A percentile compares a stretch with the other conserved stretches of the same genome.
Evolutionary conservation across 2,888 invertebrate species (phyloP).

Genomic region (Leistus spinibarbis): DNA sequence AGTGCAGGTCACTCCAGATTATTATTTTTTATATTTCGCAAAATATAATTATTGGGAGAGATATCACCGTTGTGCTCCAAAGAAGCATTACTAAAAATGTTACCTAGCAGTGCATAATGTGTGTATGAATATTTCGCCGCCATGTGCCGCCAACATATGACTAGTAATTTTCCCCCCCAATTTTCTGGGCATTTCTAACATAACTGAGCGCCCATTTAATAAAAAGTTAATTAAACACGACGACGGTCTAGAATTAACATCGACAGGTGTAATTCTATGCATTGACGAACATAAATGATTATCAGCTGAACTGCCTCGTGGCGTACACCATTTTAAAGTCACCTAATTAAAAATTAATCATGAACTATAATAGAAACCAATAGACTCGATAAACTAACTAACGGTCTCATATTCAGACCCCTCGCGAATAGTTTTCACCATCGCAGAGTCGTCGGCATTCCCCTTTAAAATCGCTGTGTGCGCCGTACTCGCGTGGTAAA

Average conservation of each 20-base stretch:
- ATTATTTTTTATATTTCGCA: too few relatives aligned
- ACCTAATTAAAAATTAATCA: conserved; percentile 57
- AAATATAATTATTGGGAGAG: too few relatives aligned
- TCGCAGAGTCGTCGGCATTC: conserved; percentile 67
- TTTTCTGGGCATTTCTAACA: conserved; percentile 88
- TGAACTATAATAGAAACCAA: background rate
- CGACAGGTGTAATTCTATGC: conserved; percentile 92
- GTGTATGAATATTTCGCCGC: conserved; percentile 95
- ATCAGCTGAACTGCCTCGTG: conserved; percentile 84
- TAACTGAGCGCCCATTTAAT: conserved; percentile 90
- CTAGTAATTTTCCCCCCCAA: conserved; percentile 87
- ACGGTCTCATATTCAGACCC: conserved; percentile 79
- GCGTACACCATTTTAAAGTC: conserved; percentile 96
- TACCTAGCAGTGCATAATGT: conserved; percentile 78
- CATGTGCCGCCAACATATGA: conserved; percentile 91
- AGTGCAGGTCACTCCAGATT: too few relatives aligned
- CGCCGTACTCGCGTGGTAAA: conserved; percentile 87
- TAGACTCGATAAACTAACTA: conserved; percentile 19
- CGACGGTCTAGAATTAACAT: conserved; percentile 95
- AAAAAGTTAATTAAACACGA: conserved; percentile 97
- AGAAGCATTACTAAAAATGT: too few relatives aligned
- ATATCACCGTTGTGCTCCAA: too few relatives aligned
- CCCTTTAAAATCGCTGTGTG: conserved; percentile 79
- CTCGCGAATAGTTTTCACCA: conserved; percentile 70
- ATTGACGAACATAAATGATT: conserved; percentile 83